Evolutionary conservation across 2,113 vertebrate species (phyloP).

Genomic region (Phycodurus eques): DNA sequence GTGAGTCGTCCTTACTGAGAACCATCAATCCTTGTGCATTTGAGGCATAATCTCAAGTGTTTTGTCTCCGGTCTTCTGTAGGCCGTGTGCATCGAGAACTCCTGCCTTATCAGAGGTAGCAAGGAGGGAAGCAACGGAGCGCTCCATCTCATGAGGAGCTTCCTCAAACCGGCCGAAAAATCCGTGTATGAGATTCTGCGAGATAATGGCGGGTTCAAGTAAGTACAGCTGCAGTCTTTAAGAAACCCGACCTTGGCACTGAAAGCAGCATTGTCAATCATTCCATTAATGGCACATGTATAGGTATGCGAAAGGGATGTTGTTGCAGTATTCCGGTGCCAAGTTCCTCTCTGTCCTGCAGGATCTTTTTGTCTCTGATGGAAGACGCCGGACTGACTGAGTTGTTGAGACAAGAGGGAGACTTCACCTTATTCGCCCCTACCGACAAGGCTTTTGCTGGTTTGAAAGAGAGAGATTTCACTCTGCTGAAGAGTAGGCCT

Average conservation of each 20-base stretch:
- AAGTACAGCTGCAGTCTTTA: slow-evolving; percentile 32
- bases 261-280: slow-evolving; percentile 24
- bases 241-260: slow-evolving; percentile 14
- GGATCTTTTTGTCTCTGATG: slow-evolving; percentile 88
- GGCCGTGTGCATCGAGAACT: slow-evolving; percentile 94
- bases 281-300: slow-evolving; percentile 29
- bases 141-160: slow-evolving; percentile 83
- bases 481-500: slow-evolving; percentile 79
- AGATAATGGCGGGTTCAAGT: slow-evolving; percentile 87
- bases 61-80: slow-evolving; percentile 53
- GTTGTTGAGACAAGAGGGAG: slow-evolving; percentile 79
- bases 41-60: not conserved
- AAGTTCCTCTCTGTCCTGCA: slow-evolving; percentile 51
- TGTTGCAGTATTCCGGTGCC: slow-evolving; percentile 17
- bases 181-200: slow-evolving; percentile 80
- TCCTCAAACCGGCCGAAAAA: slow-evolving; percentile 84
- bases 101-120: slow-evolving; percentile 91
- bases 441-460: slow-evolving; percentile 89
- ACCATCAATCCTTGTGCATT: not conserved
- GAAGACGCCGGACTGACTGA: slow-evolving; percentile 87
- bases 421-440: slow-evolving; percentile 91
- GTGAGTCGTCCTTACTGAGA: slow-evolving; percentile 71
- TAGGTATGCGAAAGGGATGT: slow-evolving; percentile 22
- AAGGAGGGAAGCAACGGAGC: slow-evolving; percentile 93
- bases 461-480: slow-evolving; percentile 79